Evolutionary conservation across 1,140 invertebrate species (phyloP).

Genomic region (Archivesica marissinica): DNA sequence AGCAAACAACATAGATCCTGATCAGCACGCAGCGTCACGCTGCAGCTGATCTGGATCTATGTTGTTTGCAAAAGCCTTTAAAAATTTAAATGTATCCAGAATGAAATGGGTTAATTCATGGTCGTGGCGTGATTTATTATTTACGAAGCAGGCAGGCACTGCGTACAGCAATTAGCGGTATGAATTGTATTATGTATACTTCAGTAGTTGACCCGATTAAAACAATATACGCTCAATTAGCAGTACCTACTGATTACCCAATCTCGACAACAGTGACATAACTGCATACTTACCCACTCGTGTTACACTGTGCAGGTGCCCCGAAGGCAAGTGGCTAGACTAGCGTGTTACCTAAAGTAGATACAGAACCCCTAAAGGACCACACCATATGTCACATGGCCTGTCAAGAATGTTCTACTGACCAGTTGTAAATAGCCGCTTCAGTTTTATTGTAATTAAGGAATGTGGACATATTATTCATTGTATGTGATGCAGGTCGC

Average conservation of each 20-base stretch:
- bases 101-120: too few species aligned
- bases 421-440: not conserved
- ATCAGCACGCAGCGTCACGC: too few species aligned
- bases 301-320: constrained; percentile 7
- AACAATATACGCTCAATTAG: constrained; percentile 13
- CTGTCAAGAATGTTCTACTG: constrained; percentile 26
- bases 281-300: constrained; percentile 3
- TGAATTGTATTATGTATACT: not conserved
- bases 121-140: too few species aligned
- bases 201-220: not conserved
- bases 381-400: not conserved
- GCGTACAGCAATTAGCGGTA: too few species aligned
- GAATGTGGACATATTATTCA: not conserved
- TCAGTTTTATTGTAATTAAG: not conserved
- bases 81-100: too few species aligned
- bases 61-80: too few species aligned
- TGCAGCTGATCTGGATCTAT: too few species aligned
- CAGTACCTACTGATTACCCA: not conserved
- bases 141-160: too few species aligned
- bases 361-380: not conserved
- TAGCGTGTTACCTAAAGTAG: not conserved
- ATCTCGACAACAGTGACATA: not conserved
- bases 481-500: not conserved
- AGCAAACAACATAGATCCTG: too few species aligned
- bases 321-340: constrained; percentile 17